phyloP scores from a whole-genome alignment of 2,888 invertebrate genomes.

The Pristionchus arcanus region DNA sequence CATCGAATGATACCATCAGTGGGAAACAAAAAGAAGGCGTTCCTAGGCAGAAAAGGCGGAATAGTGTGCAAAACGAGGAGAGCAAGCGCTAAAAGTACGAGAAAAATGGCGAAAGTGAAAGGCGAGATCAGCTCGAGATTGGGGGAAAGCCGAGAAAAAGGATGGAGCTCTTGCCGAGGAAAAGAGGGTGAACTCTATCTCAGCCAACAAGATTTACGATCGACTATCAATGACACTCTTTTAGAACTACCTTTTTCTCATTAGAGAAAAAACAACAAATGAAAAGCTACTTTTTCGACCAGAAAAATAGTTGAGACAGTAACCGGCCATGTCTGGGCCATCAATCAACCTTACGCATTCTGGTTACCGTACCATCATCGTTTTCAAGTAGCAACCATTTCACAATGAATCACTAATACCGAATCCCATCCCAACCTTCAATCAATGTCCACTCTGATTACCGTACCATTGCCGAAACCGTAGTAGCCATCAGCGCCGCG shows the following conservation, averaged over 20 bases:
- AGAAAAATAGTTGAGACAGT: too few species aligned
- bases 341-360: neutral
- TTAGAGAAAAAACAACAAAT: neutral
- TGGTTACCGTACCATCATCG: neutral
- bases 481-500: neutral
- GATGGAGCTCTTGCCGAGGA: neutral
- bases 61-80: neutral
- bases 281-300: neutral
- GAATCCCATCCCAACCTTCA: neutral
- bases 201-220: conserved; percentile 15
- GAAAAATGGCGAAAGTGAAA: conserved; percentile 42
- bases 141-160: conserved; percentile 19
- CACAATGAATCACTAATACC: neutral
- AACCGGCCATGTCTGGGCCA: too few species aligned
- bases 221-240: neutral
- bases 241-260: neutral
- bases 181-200: neutral
- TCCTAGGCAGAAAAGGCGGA: neutral
- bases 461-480: neutral
- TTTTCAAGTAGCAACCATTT: neutral
- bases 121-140: conserved; percentile 24
- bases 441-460: neutral
- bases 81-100: neutral
- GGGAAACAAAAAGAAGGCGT: neutral
- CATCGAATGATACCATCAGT: neutral